phyloP scores from a whole-genome alignment of 2,113 vertebrate genomes.

The human (Homo sapiens) region DNA sequence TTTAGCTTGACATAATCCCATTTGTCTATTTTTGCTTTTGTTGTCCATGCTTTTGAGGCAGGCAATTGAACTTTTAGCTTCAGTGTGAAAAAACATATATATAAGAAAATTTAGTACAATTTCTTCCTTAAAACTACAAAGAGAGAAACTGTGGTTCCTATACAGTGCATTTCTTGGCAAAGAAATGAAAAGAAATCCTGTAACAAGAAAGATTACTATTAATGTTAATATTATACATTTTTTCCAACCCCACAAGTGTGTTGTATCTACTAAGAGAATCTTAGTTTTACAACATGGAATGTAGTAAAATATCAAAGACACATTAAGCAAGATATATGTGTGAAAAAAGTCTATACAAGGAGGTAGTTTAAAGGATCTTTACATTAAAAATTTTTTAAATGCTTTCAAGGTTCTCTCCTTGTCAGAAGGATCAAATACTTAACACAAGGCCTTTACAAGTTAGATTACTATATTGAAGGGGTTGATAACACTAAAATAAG shows the following conservation, averaged over 20 bases:
- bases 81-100: not conserved
- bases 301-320: not conserved
- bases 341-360: not conserved
- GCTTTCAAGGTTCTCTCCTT: not conserved
- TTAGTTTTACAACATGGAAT: not conserved
- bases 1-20: not conserved
- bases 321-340: not conserved
- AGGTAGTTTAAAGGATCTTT: not conserved
- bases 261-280: not conserved
- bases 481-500: not conserved
- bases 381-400: not conserved
- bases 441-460: not conserved
- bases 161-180: not conserved
- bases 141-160: not conserved
- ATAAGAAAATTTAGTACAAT: not conserved
- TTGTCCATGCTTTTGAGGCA: not conserved
- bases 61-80: not conserved
- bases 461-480: not conserved
- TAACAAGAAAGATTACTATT: slow-evolving; percentile 23
- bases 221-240: not conserved
- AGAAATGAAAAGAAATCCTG: slow-evolving; percentile 1
- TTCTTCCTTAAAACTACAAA: slow-evolving; percentile 10
- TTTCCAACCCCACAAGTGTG: not conserved
- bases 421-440: slow-evolving; percentile 26
- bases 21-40: not conserved